These are phyloP conservation scores for Aspidoscelis tigris DNA, from an alignment of 2,113 vertebrate genomes.

Conservation along the genomic window DNA sequence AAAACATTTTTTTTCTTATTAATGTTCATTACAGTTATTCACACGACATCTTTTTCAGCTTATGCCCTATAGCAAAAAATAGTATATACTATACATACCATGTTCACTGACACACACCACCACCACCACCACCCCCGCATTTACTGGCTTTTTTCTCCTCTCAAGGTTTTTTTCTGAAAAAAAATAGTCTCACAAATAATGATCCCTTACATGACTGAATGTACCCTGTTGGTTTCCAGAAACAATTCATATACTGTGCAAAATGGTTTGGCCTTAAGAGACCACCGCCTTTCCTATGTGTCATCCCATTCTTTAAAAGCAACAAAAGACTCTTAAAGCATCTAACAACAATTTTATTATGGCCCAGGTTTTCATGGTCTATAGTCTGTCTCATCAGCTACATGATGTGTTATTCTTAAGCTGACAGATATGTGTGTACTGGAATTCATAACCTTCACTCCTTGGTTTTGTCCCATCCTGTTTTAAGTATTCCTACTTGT, in stretches of 20 bases:
- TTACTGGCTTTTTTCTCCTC: background rate
- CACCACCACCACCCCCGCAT: background rate
- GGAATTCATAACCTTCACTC: background rate
- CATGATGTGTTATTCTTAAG: background rate
- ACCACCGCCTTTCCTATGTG: background rate
- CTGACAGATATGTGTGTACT: background rate
- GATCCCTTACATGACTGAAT: slow-evolving; percentile 3
- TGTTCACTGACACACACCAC: too few species aligned
- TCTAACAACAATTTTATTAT: background rate
- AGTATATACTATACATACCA: background rate
- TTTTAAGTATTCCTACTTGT: background rate
- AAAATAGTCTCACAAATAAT: slow-evolving; percentile 1
- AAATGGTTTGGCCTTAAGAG: background rate
- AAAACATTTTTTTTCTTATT: background rate
- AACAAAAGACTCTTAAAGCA: background rate
- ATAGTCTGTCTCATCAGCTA: background rate
- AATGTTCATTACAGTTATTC: background rate
- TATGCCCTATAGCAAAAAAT: background rate
- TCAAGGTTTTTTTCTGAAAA: background rate
- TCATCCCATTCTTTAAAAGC: background rate
- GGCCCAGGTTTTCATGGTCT: background rate
- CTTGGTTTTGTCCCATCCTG: background rate
- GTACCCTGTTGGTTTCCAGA: background rate
- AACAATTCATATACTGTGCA: background rate
- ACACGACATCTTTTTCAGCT: background rate